Evolutionary conservation across 2,888 invertebrate genomes (phyloP).

Genomic region (Dasypolia templi): DNA sequence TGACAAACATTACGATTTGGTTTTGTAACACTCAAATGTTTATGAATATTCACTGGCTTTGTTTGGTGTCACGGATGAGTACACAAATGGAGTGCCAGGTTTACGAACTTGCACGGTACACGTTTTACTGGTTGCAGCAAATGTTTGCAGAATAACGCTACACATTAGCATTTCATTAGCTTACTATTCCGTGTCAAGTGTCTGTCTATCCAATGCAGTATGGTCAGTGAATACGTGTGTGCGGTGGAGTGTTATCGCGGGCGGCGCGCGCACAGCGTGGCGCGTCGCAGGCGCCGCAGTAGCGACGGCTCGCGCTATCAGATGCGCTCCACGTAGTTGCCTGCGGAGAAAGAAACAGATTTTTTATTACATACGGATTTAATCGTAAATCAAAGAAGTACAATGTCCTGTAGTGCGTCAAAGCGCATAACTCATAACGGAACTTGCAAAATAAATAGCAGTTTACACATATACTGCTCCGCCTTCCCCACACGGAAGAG

Average conservation of each 20-base stretch:
- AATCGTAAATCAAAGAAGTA: not conserved
- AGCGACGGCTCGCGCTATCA: conserved; percentile 88
- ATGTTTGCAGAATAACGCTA: not conserved
- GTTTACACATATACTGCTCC: too few relatives aligned
- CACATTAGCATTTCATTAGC: conserved; percentile 37
- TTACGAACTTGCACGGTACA: conserved; percentile 24
- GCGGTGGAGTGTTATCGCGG: conserved; percentile 63
- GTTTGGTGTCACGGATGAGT: conserved; percentile 41
- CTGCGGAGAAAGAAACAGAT: conserved; percentile 84
- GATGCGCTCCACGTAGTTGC: conserved; percentile 93
- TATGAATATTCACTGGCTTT: conserved; percentile 55
- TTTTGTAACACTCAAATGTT: conserved; percentile 43
- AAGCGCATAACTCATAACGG: not conserved
- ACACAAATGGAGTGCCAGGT: conserved; percentile 36
- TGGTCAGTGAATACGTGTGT: conserved; percentile 28
- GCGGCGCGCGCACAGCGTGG: conserved; percentile 81
- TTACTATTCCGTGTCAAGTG: conserved; percentile 11
- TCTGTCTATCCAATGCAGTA: conserved; percentile 32
- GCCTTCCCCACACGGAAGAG: too few relatives aligned
- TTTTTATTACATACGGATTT: not conserved
- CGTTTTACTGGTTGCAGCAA: conserved; percentile 10
- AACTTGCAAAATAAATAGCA: not conserved
- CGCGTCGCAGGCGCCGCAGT: conserved; percentile 85
- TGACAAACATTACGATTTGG: conserved; percentile 12
- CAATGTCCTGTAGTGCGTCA: not conserved